These are phyloP conservation scores for Seira musarum DNA, from an alignment of 2,888 invertebrate genomes.

Conservation along the genomic window DNA sequence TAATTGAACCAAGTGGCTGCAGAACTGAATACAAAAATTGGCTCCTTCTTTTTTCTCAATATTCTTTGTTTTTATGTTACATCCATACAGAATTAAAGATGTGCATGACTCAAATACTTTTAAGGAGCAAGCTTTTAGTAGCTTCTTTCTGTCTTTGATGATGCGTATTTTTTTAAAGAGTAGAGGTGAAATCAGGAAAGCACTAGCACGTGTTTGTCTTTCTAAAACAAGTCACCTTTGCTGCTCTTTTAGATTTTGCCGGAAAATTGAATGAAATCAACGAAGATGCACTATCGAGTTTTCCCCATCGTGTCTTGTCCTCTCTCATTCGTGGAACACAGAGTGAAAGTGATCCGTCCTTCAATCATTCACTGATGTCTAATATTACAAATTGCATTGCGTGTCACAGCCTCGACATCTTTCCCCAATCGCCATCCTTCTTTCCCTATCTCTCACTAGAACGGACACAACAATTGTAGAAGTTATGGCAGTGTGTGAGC, in stretches of 20 bases:
- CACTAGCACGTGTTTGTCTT: slow-evolving; percentile 2
- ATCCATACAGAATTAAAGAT: background rate
- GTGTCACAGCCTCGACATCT: slow-evolving; percentile 39
- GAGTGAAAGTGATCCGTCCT: slow-evolving; percentile 36
- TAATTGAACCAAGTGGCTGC: slow-evolving; percentile 4
- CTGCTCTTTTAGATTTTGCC: background rate
- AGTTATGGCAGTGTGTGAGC: slow-evolving; percentile 1
- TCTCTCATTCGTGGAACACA: background rate
- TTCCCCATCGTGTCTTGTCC: background rate
- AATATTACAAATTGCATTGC: slow-evolving; percentile 30
- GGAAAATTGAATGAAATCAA: background rate
- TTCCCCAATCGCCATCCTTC: slow-evolving; percentile 31
- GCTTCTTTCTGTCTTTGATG: background rate
- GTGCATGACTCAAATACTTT: background rate
- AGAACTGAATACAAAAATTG: slow-evolving; percentile 3
- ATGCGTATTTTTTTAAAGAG: too few relatives aligned
- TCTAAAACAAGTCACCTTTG: background rate
- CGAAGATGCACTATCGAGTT: background rate
- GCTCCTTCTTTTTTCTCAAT: background rate
- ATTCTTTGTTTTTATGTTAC: background rate
- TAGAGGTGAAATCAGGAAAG: background rate
- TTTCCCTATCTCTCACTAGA: background rate
- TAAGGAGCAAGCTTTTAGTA: background rate
- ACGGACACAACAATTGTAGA: background rate
- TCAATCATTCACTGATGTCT: slow-evolving; percentile 38